Base-by-base conservation (phyloP, 2,797 vertebrate species). In the Sebastiscus tertius region DNA sequence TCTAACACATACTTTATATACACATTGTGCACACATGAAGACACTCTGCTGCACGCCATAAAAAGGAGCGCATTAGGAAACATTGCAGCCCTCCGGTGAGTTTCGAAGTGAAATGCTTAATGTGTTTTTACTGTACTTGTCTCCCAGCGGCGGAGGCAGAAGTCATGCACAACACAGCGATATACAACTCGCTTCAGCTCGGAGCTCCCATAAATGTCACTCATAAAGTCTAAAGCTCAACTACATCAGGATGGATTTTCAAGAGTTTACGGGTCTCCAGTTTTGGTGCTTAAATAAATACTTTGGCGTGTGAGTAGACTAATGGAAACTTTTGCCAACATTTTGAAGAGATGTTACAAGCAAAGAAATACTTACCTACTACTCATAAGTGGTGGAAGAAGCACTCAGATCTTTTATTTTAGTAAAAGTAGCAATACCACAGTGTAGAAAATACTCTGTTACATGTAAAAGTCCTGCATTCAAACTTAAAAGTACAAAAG, bases 51-150 rank as follows among this genome's bases (percentile, higher is more conserved):
- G 54, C 80, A 80, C 26, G 52, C 73, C 81, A 79, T 88, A 88
- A 90, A 89, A 87, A 78, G 49, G 33, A 75, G 61, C 79, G 66
- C 87, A 82, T 92, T 81, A 79, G 80, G 82, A 88, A 84, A 88
- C 71, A 70, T 55, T 84, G 83, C 76, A 86, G 85, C 67, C 76
- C 87, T 91, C 75, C 76, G 71, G 85, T 83, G 88, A 92, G 79
- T 85, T 89, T 76, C 4, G 24, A 85, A 81, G 68, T 87, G 79
- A 92, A 90, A 90, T 83, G 72, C 90, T 85, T 89, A 84, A 91
- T 87, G 86, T 86, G 78, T 84, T 93, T 93, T 92, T 82, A 89
- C 84, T 91, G 87, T 87, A 85, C 75, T 65, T 85, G 14, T 46
- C 75, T 82, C 80, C 81, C 80, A 82, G 72, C 6, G 67, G 76